A percentile compares a stretch with the other conserved stretches of the same genome.
phyloP scores from a whole-genome alignment of 2,113 vertebrate species.

The Jaculus jaculus region DNA sequence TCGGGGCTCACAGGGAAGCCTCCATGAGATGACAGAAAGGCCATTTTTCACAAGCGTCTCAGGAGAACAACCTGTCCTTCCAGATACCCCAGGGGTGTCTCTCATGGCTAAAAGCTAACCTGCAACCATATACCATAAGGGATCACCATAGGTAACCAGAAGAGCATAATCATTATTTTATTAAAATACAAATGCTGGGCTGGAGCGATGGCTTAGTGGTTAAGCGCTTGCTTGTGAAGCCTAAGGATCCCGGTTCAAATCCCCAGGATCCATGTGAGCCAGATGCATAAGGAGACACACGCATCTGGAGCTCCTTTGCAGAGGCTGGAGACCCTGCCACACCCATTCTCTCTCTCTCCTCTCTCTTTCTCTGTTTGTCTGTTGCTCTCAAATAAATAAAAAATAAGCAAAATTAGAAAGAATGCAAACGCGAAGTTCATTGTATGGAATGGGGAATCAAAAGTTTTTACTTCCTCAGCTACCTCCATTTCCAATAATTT shows the following conservation, averaged over 20 bases:
- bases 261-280: too few relatives aligned
- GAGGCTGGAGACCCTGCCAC: too few relatives aligned
- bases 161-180: neutral
- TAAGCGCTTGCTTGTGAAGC: too few relatives aligned
- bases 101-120: neutral
- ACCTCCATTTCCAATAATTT: neutral
- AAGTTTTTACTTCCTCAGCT: neutral
- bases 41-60: neutral
- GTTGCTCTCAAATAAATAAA: too few relatives aligned
- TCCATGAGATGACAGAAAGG: neutral
- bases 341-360: too few relatives aligned
- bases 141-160: neutral
- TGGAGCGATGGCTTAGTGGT: too few relatives aligned
- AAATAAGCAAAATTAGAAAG: too few relatives aligned
- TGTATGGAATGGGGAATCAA: neutral
- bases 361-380: too few relatives aligned
- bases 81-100: neutral
- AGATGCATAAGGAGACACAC: too few relatives aligned
- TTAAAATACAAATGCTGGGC: conserved; percentile 25
- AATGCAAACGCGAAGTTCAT: neutral
- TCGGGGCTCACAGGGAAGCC: neutral
- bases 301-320: too few relatives aligned
- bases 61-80: neutral
- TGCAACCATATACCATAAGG: neutral
- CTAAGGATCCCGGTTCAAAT: too few relatives aligned